Evolutionary conservation across 2,888 invertebrate genomes (phyloP).

Genomic region (Bhutanitis thaidina): DNA sequence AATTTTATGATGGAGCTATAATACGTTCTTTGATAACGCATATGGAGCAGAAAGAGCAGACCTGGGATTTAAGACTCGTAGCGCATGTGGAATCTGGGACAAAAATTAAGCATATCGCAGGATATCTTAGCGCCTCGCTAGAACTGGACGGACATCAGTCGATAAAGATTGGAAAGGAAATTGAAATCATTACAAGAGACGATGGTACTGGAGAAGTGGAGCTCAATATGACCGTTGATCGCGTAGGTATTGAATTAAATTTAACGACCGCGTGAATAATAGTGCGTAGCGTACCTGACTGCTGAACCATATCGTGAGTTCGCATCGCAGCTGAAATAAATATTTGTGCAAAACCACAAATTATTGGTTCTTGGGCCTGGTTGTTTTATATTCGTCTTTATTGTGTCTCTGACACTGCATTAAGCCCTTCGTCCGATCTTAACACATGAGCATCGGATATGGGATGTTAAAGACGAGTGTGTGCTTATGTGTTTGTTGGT

Average conservation of each 20-base stretch:
- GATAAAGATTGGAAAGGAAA: conserved; percentile 38
- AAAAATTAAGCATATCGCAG: conserved; percentile 35
- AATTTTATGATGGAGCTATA: conserved; percentile 82
- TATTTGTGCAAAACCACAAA: no score
- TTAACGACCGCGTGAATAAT: no score
- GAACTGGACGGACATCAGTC: conserved; percentile 49
- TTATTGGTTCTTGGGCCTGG: no score
- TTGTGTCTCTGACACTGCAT: no score
- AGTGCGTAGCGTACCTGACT: no score
- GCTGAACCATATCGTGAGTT: no score
- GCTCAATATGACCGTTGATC: conserved; percentile 49
- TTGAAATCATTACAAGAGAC: conserved; percentile 34
- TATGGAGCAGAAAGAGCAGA: conserved; percentile 36
- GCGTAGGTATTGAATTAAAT: conserved; percentile 37
- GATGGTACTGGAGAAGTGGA: conserved; percentile 52
- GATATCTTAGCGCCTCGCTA: conserved; percentile 47
- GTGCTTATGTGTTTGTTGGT: no score
- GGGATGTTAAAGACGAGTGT: no score
- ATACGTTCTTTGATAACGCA: conserved; percentile 82
- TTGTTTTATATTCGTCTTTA: no score
- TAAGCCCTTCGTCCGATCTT: no score
- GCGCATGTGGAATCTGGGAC: conserved; percentile 51
- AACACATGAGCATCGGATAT: no score
- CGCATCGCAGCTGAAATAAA: no score
- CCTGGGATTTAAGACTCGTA: conserved; percentile 50